A percentile compares a stretch with the other conserved stretches of the same genome.
Evolutionary conservation across 1,140 invertebrate genomes (phyloP).

Genomic region (Scaptomyza montana): DNA sequence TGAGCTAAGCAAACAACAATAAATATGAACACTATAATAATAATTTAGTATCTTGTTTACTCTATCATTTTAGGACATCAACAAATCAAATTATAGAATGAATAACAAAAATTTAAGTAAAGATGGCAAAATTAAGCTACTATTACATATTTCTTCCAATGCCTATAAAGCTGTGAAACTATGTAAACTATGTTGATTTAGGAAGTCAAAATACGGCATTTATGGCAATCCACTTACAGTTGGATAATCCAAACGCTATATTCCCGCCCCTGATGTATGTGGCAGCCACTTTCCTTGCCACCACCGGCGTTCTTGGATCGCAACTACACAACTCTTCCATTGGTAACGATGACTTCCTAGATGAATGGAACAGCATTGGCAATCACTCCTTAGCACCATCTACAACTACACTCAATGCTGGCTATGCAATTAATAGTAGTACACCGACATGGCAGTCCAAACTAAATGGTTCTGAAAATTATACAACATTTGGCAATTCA

Average conservation of each 20-base stretch:
- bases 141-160: background rate
- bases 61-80: background rate
- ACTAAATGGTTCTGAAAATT: slow-evolving; percentile 41
- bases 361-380: slow-evolving; percentile 41
- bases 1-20: too few relatives aligned
- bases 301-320: slow-evolving; percentile 47
- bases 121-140: slow-evolving; percentile 1
- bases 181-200: slow-evolving; percentile 12
- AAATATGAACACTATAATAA: background rate
- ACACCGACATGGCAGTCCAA: slow-evolving; percentile 29
- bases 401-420: slow-evolving; percentile 1
- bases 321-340: slow-evolving; percentile 66
- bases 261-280: slow-evolving; percentile 72
- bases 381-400: slow-evolving; percentile 41
- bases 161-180: slow-evolving; percentile 7
- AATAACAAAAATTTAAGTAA: background rate
- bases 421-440: background rate
- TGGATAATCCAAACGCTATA: slow-evolving; percentile 55
- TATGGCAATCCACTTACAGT: slow-evolving; percentile 64
- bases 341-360: slow-evolving; percentile 59
- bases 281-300: slow-evolving; percentile 65
- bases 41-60: too few relatives aligned
- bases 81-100: background rate
- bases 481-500: slow-evolving; percentile 19
- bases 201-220: slow-evolving; percentile 29